These are phyloP conservation scores for Talpa occidentalis DNA, from an alignment of 2,113 vertebrate species.

Conservation along the genomic window DNA sequence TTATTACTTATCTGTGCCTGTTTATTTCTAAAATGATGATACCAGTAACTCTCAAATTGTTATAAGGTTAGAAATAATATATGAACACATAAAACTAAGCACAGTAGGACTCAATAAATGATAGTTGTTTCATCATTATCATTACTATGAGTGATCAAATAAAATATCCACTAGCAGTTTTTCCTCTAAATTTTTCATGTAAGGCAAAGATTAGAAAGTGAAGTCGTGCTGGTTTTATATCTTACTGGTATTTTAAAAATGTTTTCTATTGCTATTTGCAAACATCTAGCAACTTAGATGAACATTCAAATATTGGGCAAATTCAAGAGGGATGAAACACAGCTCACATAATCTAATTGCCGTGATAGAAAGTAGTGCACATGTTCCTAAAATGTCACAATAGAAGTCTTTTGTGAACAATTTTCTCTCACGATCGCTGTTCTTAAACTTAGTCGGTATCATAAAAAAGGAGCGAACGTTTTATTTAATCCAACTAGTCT, in stretches of 20 bases:
- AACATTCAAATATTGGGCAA: background rate
- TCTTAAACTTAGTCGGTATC: background rate
- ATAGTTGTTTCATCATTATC: background rate
- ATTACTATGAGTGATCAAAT: conserved; percentile 19
- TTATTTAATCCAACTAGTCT: conserved; percentile 25
- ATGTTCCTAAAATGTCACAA: background rate
- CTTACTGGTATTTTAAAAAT: background rate
- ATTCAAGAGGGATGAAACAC: background rate
- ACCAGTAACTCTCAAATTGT: background rate
- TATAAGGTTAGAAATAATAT: conserved; percentile 35
- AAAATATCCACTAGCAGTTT: background rate
- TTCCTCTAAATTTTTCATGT: conserved; percentile 39
- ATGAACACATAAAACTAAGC: background rate
- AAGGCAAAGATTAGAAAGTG: conserved; percentile 39
- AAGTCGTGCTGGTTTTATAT: background rate
- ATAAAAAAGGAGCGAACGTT: conserved; percentile 3
- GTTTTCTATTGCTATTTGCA: conserved; percentile 23
- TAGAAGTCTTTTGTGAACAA: background rate
- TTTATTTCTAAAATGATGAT: background rate
- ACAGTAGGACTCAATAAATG: background rate
- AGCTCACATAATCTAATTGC: background rate
- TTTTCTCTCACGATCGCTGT: background rate
- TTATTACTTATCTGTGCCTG: conserved; percentile 34
- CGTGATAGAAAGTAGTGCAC: background rate
- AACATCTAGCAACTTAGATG: background rate